Evolutionary conservation across 1,140 invertebrate species (phyloP).

Genomic region (Trypoxylus dichotomus): DNA sequence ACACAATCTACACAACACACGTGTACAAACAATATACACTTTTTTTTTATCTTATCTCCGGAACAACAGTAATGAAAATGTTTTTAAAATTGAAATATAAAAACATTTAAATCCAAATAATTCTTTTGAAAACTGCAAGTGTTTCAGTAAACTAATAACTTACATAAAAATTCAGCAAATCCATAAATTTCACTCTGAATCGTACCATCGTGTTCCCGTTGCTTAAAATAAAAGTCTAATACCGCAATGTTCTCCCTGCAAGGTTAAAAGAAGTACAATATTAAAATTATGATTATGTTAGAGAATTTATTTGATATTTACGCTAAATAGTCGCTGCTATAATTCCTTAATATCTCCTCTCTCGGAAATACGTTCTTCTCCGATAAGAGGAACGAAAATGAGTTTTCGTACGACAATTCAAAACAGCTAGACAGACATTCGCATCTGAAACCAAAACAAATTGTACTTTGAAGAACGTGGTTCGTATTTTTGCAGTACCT

Average conservation of each 20-base stretch:
- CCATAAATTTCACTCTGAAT: constrained; percentile 72
- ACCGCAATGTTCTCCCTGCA: not conserved
- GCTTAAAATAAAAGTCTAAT: not conserved
- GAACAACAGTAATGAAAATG: too few species aligned
- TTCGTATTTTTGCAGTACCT: not conserved
- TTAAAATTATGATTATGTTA: too few species aligned
- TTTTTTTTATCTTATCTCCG: too few species aligned
- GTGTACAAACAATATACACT: too few species aligned
- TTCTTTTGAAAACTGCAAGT: too few species aligned
- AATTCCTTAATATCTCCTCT: not conserved
- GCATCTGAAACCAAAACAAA: not conserved
- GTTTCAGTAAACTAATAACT: constrained; percentile 47
- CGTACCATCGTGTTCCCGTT: not conserved
- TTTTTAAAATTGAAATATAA: too few species aligned
- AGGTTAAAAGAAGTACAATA: too few species aligned
- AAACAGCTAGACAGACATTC: not conserved
- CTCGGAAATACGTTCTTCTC: not conserved
- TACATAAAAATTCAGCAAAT: constrained; percentile 75
- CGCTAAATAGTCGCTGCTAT: not conserved
- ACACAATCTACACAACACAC: too few species aligned
- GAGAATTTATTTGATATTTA: not conserved
- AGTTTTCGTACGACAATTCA: not conserved
- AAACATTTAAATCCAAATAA: too few species aligned
- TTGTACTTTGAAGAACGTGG: not conserved
- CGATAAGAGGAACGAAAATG: not conserved